Evolutionary conservation across 2,113 vertebrate species (phyloP).

Genomic region (Centropristis striata): DNA sequence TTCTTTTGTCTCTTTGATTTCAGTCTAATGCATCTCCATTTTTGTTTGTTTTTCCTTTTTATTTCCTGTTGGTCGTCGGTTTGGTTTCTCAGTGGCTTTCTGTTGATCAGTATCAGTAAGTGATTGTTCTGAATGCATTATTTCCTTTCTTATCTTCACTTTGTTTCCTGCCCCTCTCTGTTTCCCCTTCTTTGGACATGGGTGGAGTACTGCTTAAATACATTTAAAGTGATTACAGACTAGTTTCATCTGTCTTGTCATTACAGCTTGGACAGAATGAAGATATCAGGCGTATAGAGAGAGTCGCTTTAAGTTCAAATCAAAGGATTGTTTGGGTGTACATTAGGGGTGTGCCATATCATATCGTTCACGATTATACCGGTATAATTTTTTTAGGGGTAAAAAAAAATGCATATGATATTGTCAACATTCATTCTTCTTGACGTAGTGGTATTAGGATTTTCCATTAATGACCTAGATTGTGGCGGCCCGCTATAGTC

Average conservation of each 20-base stretch:
- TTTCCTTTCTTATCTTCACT: constrained; percentile 4
- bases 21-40: constrained; percentile 54
- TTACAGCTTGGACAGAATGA: background rate
- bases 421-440: no score
- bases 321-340: background rate
- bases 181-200: constrained; percentile 23
- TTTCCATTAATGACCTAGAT: no score
- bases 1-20: constrained; percentile 51
- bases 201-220: constrained; percentile 28
- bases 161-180: constrained; percentile 18
- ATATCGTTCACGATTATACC: no score
- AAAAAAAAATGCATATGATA: no score
- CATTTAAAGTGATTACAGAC: background rate
- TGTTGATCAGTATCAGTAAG: constrained; percentile 88
- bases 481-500: no score
- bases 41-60: constrained; percentile 59
- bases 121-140: constrained; percentile 67
- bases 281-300: no score
- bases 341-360: no score
- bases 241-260: background rate
- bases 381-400: no score
- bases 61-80: constrained; percentile 72
- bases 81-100: constrained; percentile 86
- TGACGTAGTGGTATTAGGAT: no score
- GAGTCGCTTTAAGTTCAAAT: background rate